Evolutionary conservation across 2,113 vertebrate genomes (phyloP), one percentile per base, ranked within the genome.

Genomic region (Nycticorax nycticorax): DNA sequence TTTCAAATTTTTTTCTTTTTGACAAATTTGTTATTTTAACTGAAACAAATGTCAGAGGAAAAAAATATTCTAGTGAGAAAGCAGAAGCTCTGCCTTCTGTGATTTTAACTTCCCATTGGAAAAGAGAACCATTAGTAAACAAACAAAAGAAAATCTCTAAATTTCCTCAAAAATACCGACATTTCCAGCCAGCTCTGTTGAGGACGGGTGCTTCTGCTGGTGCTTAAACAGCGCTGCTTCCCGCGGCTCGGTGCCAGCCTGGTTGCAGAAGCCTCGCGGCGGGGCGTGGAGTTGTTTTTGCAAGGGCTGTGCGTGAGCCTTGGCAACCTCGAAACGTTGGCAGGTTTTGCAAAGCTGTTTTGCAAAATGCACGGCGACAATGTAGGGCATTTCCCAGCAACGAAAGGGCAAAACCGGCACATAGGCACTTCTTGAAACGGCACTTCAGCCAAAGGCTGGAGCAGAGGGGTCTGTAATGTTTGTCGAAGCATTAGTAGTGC

Each of bases 401-500:
- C 72, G 10, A 47, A 3, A 6, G 83, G 89, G 88, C 83, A 39
- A 20, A 21, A 4, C 24, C 3, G 1, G 13, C 6, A 11, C 1
- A 0, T 6, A 57, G n/a, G 68, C 9, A 0, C 62, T n/a, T 28
- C 0, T 47, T 69, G 55, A 23, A 35, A 78, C 81, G 8, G 39
- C 43, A 0, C 64, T 27, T 30, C 35, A 32, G 88, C 52, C 7
- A 28, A 43, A 3, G 39, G 32, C 72, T 35, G 68, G 19, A 59
- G 69, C 60, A 4, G 52, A 32, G 59, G 14, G 35, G 21, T 53
- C 2, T 1, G 23, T 8, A 16, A 6, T 3, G 4, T 53, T 71
- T 71, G 10, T 22, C 50, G 1, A 27, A 23, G 52, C 4, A 0
- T 47, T 62, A 12, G 67, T 1, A 2, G 37, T 18, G 37, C 37